A percentile compares a stretch with the other conserved stretches of the same genome.
Conservation (phyloP, 2,797 vertebrate species). For the Otolemur crassicaudatus region DNA sequence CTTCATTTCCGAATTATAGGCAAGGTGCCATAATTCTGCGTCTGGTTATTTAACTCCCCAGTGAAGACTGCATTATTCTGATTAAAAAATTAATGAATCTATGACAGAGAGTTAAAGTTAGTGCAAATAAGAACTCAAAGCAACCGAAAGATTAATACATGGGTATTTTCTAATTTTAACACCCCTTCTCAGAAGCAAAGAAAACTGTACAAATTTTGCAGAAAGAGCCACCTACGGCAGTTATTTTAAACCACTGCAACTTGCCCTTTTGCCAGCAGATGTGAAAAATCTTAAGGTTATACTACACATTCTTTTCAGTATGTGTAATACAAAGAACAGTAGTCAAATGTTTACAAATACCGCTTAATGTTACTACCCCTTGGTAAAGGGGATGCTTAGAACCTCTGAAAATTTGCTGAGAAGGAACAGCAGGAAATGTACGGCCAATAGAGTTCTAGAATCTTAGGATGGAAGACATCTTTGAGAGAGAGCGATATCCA, state of each 20-base stretch:
- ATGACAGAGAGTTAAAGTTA: background rate
- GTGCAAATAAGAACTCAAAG: constrained; percentile 53
- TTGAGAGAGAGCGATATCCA: background rate
- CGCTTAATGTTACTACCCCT: background rate
- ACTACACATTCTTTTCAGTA: background rate
- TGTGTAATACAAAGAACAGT: background rate
- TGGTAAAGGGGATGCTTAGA: background rate
- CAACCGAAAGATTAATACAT: constrained; percentile 36
- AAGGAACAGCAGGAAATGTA: background rate
- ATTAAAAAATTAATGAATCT: constrained; percentile 56
- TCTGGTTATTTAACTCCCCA: constrained; percentile 32
- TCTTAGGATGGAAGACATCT: background rate
- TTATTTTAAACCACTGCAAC: constrained; percentile 62
- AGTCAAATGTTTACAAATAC: constrained; percentile 42
- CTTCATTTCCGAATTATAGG: constrained; percentile 50
- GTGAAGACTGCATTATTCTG: constrained; percentile 35
- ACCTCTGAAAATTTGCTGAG: background rate
- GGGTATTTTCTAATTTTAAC: constrained; percentile 63
- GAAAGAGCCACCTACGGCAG: constrained; percentile 45
- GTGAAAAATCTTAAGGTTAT: constrained; percentile 29
- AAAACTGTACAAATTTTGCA: constrained; percentile 70
- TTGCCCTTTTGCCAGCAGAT: constrained; percentile 18
- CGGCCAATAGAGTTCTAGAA: background rate
- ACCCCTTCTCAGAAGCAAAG: constrained; percentile 15
- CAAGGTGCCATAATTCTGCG: constrained; percentile 6